Percentiles rank a stretch among this genome's conserved stretches.
Conservation (phyloP, 2,797 vertebrate genomes). For the Tragopan temminckii region DNA sequence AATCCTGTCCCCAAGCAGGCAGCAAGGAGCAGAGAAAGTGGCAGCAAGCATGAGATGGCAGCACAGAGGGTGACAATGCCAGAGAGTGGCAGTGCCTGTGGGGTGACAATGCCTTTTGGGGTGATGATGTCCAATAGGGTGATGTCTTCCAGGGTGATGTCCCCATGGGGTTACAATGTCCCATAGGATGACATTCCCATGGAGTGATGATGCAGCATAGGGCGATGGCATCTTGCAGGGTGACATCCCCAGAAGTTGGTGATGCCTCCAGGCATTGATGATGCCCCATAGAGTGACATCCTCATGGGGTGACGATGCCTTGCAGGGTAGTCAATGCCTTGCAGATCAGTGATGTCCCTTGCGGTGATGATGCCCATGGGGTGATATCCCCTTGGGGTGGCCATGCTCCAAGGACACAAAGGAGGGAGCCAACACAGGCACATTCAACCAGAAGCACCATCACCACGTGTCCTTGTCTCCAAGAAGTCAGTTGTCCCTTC, state of each 20-base stretch:
- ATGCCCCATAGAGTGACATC: neutral
- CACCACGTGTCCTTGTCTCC: neutral
- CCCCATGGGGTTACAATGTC: neutral
- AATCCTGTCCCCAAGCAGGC: neutral
- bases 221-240: neutral
- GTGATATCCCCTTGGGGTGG: neutral
- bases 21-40: neutral
- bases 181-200: neutral
- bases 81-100: rapidly evolving
- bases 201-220: neutral
- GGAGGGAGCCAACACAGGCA: rapidly evolving
- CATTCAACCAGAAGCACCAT: neutral
- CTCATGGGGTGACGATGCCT: neutral
- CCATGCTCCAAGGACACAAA: rapidly evolving
- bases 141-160: neutral
- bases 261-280: neutral
- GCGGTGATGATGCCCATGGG: neutral
- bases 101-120: neutral
- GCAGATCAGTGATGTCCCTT: too few relatives aligned
- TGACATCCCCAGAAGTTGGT: neutral
- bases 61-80: neutral
- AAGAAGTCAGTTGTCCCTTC: neutral
- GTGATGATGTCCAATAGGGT: rapidly evolving
- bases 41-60: neutral
- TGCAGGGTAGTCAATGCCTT: neutral